Evolutionary conservation across 2,797 vertebrate genomes (phyloP).

Genomic region (Megaceryle alcyon): DNA sequence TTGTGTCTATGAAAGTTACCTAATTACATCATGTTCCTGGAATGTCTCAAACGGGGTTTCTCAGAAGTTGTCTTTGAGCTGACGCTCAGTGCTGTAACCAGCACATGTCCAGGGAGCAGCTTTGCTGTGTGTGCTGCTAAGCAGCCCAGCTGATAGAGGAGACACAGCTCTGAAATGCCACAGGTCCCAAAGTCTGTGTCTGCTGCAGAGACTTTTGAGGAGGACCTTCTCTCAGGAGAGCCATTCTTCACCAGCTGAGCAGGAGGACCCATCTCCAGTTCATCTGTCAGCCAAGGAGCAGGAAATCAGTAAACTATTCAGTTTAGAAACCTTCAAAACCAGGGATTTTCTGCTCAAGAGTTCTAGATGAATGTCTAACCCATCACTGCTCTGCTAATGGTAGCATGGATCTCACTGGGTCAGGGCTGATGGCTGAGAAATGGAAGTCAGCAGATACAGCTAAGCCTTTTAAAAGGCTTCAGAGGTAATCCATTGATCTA

Average conservation of each 20-base stretch:
- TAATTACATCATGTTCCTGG: neutral
- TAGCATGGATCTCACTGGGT: neutral
- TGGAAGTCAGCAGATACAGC: neutral
- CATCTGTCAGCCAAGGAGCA: neutral
- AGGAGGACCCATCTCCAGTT: neutral
- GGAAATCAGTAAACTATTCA: neutral
- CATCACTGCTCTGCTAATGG: neutral
- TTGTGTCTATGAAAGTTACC: neutral
- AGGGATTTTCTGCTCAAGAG: neutral
- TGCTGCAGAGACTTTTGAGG: neutral
- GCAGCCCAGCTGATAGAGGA: neutral
- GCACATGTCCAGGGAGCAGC: neutral
- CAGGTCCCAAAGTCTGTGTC: accelerated
- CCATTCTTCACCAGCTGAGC: accelerated
- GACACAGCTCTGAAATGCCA: neutral
- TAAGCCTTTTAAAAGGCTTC: neutral
- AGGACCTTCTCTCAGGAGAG: neutral
- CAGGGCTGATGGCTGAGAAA: neutral
- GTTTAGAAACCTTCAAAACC: neutral
- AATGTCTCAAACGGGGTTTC: neutral
- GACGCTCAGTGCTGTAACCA: neutral
- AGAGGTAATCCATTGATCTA: neutral
- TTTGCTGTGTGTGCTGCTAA: neutral
- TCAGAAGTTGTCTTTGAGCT: neutral
- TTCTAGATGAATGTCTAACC: neutral